Conservation (phyloP, 2,113 vertebrate species). For the Ameiurus melas region DNA sequence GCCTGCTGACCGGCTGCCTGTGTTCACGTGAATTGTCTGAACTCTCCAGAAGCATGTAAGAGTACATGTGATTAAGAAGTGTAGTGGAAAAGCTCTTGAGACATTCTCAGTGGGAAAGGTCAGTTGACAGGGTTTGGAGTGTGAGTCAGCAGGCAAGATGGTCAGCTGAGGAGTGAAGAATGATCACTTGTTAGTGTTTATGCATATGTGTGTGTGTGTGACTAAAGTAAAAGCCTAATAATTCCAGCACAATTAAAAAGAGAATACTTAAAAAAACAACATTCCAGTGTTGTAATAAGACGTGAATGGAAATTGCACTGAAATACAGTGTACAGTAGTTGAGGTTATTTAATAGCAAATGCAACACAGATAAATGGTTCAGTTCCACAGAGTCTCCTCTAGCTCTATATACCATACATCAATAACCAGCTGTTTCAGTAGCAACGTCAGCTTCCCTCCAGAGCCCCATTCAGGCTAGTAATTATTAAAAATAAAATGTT, state of each 20-base stretch:
- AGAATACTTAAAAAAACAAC: background rate
- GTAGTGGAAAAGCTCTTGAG: constrained; percentile 16
- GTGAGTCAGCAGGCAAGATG: constrained; percentile 35
- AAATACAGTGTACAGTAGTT: too few relatives aligned
- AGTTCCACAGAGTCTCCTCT: background rate
- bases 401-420: background rate
- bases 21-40: constrained; percentile 43
- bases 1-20: background rate
- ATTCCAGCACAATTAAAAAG: background rate
- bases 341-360: background rate
- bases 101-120: constrained; percentile 26
- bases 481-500: constrained; percentile 32
- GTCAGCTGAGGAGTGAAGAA: constrained; percentile 49
- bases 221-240: constrained; percentile 1
- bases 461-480: background rate
- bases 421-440: background rate
- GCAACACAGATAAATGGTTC: background rate
- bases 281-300: background rate
- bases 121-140: constrained; percentile 48
- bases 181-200: background rate
- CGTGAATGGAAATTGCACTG: background rate
- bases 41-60: constrained; percentile 30
- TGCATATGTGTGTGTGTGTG: background rate
- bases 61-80: constrained; percentile 19
- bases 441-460: background rate